These are phyloP conservation scores for Xyliphius kryptos DNA, from an alignment of 2,113 vertebrate genomes.

Conservation along the genomic window DNA sequence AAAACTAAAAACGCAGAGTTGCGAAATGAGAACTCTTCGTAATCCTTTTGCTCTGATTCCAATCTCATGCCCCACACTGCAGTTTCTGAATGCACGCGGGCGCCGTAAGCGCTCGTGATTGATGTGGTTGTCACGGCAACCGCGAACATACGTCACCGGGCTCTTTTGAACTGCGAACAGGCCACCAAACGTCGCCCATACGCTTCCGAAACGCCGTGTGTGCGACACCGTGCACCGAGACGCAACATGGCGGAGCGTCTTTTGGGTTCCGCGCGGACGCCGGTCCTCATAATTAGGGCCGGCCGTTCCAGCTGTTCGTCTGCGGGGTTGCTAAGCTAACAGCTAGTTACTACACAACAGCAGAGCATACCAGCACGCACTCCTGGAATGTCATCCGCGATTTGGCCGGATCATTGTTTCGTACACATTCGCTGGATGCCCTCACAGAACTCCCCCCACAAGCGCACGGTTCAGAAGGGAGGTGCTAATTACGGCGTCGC, in stretches of 20 bases:
- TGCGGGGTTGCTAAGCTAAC: constrained; percentile 7
- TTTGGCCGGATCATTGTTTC: background rate
- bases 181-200: constrained; percentile 37
- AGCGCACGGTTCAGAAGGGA: no score
- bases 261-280: background rate
- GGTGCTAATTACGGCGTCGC: no score
- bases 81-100: constrained; percentile 22
- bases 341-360: background rate
- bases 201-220: background rate
- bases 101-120: constrained; percentile 37
- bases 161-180: constrained; percentile 44
- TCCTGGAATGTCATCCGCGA: constrained; percentile 1
- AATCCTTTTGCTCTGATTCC: background rate
- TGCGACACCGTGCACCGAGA: no score
- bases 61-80: background rate
- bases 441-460: no score
- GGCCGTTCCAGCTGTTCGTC: background rate
- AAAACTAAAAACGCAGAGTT: no score
- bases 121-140: constrained; percentile 67
- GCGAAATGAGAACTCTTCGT: no score
- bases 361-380: constrained; percentile 7
- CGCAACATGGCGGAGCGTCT: background rate
- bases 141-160: constrained; percentile 44
- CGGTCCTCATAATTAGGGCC: background rate
- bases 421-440: no score